These are phyloP conservation scores for Anabacerthia variegaticeps DNA, from an alignment of 2,797 vertebrate genomes.

Conservation along the genomic window DNA sequence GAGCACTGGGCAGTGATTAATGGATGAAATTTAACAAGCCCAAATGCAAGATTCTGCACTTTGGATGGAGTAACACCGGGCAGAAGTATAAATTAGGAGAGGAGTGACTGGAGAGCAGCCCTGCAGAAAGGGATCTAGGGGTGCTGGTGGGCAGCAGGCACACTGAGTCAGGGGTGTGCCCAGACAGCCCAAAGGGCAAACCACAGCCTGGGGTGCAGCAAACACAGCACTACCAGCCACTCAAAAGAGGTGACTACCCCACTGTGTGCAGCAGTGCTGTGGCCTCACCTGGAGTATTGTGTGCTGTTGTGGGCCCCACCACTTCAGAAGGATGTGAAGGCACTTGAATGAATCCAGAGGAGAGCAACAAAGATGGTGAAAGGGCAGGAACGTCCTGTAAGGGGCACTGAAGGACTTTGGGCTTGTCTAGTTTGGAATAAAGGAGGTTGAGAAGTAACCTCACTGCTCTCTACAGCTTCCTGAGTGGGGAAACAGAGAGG, in stretches of 20 bases:
- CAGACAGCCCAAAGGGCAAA: not conserved
- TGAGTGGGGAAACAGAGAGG: not conserved
- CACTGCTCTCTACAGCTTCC: not conserved
- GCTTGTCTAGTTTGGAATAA: not conserved
- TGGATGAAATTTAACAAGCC: not conserved
- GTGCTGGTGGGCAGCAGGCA: not conserved
- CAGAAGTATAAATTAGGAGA: not conserved
- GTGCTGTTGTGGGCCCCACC: not conserved
- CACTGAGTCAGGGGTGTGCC: not conserved
- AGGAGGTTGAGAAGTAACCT: not conserved
- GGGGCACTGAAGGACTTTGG: not conserved
- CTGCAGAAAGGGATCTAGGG: not conserved
- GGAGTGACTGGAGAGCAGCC: not conserved
- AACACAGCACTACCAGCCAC: fast-evolving
- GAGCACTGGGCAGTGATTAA: not conserved
- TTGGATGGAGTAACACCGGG: not conserved
- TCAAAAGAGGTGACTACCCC: not conserved
- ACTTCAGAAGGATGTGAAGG: not conserved
- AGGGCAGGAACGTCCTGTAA: not conserved
- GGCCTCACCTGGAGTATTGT: not conserved
- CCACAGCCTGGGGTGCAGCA: not conserved
- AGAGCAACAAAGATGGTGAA: not conserved
- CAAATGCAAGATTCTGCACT: not conserved
- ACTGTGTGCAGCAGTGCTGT: fast-evolving
- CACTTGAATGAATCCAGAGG: not conserved